These are phyloP conservation scores for Microcebus ravelobensis DNA, from an alignment of 2,113 vertebrate species.

Conservation along the genomic window DNA sequence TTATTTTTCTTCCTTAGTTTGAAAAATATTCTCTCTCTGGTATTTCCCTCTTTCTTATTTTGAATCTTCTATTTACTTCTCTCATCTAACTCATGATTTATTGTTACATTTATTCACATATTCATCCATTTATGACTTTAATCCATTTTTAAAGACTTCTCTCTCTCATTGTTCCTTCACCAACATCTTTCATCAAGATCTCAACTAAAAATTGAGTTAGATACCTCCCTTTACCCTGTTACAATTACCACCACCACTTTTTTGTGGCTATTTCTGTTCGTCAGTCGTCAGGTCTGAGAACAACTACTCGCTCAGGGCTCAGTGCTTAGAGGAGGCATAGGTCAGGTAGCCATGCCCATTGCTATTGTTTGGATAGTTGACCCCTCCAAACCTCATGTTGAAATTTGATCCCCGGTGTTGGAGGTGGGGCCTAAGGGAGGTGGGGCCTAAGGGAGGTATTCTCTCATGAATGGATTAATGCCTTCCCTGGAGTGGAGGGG, in stretches of 20 bases:
- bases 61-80: neutral
- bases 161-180: neutral
- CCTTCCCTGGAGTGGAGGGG: neutral
- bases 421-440: neutral
- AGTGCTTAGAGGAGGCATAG: fast-evolving
- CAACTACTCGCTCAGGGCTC: neutral
- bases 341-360: neutral
- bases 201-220: neutral
- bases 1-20: conserved; percentile 6
- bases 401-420: neutral
- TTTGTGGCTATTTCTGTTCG: neutral
- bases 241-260: neutral
- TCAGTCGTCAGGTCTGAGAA: neutral
- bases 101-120: neutral
- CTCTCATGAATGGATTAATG: neutral
- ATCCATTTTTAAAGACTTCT: neutral
- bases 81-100: neutral
- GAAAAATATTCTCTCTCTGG: neutral
- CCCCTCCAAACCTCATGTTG: neutral
- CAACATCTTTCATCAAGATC: neutral
- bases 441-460: neutral
- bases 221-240: neutral
- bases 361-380: neutral
- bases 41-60: neutral
- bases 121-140: neutral